Conservation (phyloP, 2,797 vertebrate genomes). For the Podarcis siculus region DNA sequence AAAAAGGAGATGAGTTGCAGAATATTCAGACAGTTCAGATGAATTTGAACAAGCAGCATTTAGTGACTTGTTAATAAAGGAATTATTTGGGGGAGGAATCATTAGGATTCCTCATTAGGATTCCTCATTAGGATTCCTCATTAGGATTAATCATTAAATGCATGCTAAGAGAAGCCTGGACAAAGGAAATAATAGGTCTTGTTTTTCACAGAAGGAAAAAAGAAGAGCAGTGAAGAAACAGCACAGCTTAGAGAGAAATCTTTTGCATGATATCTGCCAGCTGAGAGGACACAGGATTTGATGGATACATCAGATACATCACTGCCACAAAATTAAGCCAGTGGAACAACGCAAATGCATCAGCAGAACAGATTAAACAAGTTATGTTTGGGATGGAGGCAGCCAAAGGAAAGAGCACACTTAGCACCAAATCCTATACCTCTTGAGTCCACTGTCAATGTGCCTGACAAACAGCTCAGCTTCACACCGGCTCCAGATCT, state of each 20-base stretch:
- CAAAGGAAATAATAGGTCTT: background rate
- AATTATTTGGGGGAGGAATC: too few species aligned
- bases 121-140: too few species aligned
- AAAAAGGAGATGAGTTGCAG: background rate
- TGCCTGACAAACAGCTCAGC: background rate
- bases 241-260: background rate
- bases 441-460: background rate
- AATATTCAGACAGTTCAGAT: background rate
- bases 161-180: too few species aligned
- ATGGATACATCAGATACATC: background rate
- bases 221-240: background rate
- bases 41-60: background rate
- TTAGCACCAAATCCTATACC: background rate
- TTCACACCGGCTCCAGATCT: background rate
- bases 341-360: background rate
- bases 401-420: background rate
- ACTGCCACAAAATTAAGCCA: background rate
- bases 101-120: too few species aligned
- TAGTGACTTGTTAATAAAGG: background rate
- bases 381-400: background rate
- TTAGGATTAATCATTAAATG: background rate
- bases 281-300: background rate
- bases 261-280: background rate
- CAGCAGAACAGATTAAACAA: background rate
- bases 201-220: background rate